Evolutionary conservation across 2,797 vertebrate species (phyloP).

Genomic region (Rhincodon typus): DNA sequence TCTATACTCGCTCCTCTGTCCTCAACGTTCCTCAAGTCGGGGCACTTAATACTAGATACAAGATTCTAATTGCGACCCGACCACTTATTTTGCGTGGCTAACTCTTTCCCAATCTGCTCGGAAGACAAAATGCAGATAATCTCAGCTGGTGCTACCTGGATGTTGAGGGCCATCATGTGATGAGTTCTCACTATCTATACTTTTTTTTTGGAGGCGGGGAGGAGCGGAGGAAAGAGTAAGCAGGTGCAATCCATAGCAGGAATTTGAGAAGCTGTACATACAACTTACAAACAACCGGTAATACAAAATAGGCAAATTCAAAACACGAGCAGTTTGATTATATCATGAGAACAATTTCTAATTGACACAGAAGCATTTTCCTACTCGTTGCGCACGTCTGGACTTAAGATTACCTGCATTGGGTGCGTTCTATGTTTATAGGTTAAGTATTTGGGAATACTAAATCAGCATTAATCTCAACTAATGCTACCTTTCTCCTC

Average conservation of each 20-base stretch:
- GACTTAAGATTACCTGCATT: not conserved
- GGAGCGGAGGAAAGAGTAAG: not conserved
- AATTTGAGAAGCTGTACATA: not conserved
- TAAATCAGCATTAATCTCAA: not conserved
- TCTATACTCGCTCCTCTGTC: not conserved
- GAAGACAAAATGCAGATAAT: not conserved
- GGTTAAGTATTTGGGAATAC: not conserved
- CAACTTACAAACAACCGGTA: not conserved
- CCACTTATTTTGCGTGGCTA: not conserved
- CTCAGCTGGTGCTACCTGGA: not conserved
- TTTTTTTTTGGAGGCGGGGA: too few relatives aligned
- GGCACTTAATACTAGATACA: not conserved
- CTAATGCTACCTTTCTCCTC: not conserved
- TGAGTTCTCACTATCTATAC: too few relatives aligned
- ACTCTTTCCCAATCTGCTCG: not conserved
- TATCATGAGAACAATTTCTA: not conserved
- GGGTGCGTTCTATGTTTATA: not conserved
- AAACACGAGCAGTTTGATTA: not conserved
- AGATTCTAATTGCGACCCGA: not conserved
- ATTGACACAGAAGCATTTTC: not conserved
- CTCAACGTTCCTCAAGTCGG: not conserved
- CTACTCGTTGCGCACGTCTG: not conserved
- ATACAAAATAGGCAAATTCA: not conserved
- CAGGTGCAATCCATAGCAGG: not conserved
- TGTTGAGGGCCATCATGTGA: too few relatives aligned